phyloP scores from a whole-genome alignment of 2,888 invertebrate species.

The Cyclophora albipunctata region DNA sequence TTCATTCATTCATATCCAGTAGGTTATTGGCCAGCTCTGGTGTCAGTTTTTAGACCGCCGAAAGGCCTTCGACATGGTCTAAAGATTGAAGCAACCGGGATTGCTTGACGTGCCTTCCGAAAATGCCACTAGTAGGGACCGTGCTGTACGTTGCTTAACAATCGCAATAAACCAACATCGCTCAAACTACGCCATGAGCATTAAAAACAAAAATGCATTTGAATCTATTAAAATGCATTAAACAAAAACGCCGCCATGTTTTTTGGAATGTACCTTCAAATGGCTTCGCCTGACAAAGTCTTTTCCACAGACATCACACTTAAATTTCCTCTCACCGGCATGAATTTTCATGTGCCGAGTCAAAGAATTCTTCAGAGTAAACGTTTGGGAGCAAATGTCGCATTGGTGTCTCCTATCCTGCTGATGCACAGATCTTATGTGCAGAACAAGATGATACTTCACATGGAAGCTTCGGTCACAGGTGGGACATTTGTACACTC shows the following conservation, averaged over 20 bases:
- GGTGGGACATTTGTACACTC: constrained; percentile 42
- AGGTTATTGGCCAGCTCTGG: too few species aligned
- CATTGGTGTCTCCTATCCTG: constrained; percentile 58
- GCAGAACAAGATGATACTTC: constrained; percentile 48
- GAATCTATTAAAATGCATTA: too few species aligned
- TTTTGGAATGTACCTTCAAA: not conserved
- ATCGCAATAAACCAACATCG: too few species aligned
- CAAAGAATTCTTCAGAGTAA: constrained; percentile 54
- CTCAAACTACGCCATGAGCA: too few species aligned
- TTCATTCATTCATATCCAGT: constrained; percentile 5
- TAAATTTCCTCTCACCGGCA: constrained; percentile 64
- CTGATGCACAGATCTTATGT: constrained; percentile 52
- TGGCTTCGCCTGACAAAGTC: not conserved
- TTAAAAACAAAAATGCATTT: too few species aligned
- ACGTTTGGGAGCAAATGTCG: constrained; percentile 43
- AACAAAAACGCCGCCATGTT: constrained; percentile 16
- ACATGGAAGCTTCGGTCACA: constrained; percentile 52
- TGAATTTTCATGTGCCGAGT: constrained; percentile 72
- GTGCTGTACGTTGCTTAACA: too few species aligned
- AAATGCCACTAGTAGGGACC: too few species aligned
- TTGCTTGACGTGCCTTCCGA: too few species aligned
- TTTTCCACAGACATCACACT: constrained; percentile 63
- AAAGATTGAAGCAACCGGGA: too few species aligned
- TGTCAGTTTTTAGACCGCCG: too few species aligned
- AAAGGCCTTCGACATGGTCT: too few species aligned